A percentile compares a stretch with the other conserved stretches of the same genome.
phyloP scores from a whole-genome alignment of 2,797 vertebrate species.

The Huso huso region DNA sequence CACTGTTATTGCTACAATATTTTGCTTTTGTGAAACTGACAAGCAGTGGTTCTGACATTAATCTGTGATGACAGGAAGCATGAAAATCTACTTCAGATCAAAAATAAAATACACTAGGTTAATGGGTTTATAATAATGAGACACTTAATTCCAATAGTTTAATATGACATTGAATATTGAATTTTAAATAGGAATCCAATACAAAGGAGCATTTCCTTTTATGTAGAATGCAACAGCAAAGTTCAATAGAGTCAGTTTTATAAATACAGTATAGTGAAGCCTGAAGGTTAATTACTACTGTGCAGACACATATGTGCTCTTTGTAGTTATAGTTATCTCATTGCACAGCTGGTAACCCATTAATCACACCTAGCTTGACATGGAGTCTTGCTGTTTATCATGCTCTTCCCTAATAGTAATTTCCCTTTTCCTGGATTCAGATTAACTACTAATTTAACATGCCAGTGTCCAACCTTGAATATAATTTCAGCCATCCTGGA shows the following conservation, averaged over 20 bases:
- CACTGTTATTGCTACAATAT: background rate
- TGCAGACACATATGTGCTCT: conserved; percentile 69
- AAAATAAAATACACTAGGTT: background rate
- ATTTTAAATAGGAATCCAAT: conserved; percentile 24
- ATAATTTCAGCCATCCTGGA: conserved; percentile 37
- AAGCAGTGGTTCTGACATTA: background rate
- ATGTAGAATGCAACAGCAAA: conserved; percentile 40
- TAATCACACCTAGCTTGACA: conserved; percentile 79
- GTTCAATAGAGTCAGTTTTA: conserved; percentile 34
- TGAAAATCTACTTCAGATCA: conserved; percentile 4
- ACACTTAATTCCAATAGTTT: conserved; percentile 2
- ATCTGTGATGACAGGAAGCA: background rate
- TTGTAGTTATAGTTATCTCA: conserved; percentile 76
- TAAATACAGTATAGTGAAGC: conserved; percentile 34
- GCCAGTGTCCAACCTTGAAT: conserved; percentile 55
- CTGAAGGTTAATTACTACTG: conserved; percentile 77
- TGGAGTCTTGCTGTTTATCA: conserved; percentile 78
- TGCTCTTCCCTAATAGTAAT: conserved; percentile 36
- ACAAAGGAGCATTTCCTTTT: conserved; percentile 25
- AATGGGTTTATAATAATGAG: background rate
- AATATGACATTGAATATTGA: conserved; percentile 34
- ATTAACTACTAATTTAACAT: conserved; percentile 69
- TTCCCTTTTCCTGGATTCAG: conserved; percentile 50
- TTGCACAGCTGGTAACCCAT: conserved; percentile 76
- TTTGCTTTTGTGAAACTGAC: background rate